Evolutionary conservation across 1,140 invertebrate species (phyloP), one percentile per base, ranked within the genome.

Genomic region (Cardiocondyla obscurior): DNA sequence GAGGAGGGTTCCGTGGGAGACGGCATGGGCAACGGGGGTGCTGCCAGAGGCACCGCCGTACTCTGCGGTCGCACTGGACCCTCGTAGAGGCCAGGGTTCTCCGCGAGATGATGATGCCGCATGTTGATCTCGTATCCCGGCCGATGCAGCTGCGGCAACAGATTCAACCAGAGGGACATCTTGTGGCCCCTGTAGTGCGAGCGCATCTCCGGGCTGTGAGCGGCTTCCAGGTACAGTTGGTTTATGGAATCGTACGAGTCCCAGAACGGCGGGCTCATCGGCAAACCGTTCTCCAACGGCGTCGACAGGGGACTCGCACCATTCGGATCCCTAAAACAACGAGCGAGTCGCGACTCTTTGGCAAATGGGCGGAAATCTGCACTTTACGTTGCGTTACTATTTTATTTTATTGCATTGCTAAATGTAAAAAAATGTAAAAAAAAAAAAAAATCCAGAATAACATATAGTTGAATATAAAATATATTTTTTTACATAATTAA

Each of bases 151-250:
- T 98, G 97, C 2, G 98, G 98, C 82, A 99, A 96, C 36, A 99
- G 95, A 90, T 98, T 97, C 76, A 98, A 93, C 98, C 98, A 99
- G 77, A 98, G 95, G n/a, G 97, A 98, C 94, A 98, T 96, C 92
- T 98, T 98, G 92, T 98, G 97, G 49, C 97, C 97, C 2, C 98
- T 95, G 92, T 98, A 99, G 91, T 98, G 98, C 89, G 96, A 97
- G 82, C 96, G 95, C 84, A 97, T 95, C 89, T 96, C 96, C 5
- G 96, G 95, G 87, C 95, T 96, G 44, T 86, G 94, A 96, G 97
- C 96, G 84, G 98, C 95, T 93, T 97, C 97, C 90, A 98, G 95
- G 92, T 98, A 98, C 33, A 97, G 95, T 92, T 98, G 98, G 93
- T 98, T 98, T 89, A 97, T 97, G 70, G 97, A 96, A 91, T 98